A percentile compares a stretch with the other conserved stretches of the same genome.
phyloP scores from a whole-genome alignment of 2,888 invertebrate genomes.

The Colletes collaris region DNA sequence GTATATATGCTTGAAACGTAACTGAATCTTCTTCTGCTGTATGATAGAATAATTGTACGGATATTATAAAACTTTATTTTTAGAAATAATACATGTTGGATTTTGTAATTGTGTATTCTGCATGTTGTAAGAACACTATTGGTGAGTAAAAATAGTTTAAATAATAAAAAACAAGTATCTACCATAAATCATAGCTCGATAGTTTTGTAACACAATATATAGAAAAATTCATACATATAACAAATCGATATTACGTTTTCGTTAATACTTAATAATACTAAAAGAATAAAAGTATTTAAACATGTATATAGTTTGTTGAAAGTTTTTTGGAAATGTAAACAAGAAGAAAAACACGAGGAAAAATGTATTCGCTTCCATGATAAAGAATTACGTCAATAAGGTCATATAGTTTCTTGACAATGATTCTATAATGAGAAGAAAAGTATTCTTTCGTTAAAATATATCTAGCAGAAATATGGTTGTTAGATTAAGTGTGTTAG shows the following conservation, averaged over 20 bases:
- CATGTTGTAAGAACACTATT: constrained; percentile 3
- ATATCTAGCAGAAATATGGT: not conserved
- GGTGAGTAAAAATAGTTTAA: constrained; percentile 1
- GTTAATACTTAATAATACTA: not conserved
- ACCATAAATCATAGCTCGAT: constrained; percentile 6
- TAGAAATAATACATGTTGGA: not conserved
- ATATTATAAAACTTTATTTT: not conserved
- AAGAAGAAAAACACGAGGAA: not conserved
- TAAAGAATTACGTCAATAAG: not conserved
- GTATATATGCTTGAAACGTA: not conserved
- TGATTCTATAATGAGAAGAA: constrained; percentile 1
- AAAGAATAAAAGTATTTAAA: not conserved
- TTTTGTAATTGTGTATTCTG: not conserved
- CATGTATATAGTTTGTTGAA: not conserved
- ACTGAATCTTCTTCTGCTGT: not conserved
- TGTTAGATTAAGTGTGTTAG: not conserved
- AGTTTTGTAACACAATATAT: not conserved
- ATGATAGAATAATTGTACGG: not conserved
- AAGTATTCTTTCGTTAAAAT: not conserved
- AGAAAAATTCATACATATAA: not conserved
- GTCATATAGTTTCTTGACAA: not conserved
- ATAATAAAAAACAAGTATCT: not conserved
- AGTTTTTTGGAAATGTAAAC: not conserved
- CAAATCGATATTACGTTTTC: not conserved
- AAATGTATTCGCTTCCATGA: not conserved